Base-by-base conservation (phyloP, 2,113 vertebrate species). In the Zootoca vivipara region DNA sequence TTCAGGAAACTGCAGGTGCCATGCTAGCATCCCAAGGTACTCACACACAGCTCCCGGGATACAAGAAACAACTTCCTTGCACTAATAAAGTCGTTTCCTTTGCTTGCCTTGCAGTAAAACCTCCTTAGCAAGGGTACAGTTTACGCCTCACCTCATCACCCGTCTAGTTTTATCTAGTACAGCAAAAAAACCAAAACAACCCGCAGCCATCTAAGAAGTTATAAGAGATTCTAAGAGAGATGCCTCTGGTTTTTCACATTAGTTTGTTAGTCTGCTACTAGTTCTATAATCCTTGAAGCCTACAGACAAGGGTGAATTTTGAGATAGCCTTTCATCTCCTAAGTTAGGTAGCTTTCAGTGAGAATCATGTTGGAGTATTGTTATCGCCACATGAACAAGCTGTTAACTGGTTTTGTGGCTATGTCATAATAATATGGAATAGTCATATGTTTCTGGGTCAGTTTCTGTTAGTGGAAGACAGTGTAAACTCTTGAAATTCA, bases 11-110 rank as follows among this genome's bases (percentile, higher is more conserved):
- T 0, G 99, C 99, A 0, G 98, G 98, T 8, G 98, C 99, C 93
- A 99, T 99, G 99, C 89, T 99, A 93, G 99, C 99, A 52, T 99
- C 99, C 0, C 99, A 99, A 98, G 99, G 99, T 99, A 98, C 30
- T 15, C 35, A 73, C 79, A 79, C 65, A 80, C n/a, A 67, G 20
- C 74, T 93, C 85, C 33, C 74, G 86, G 74, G 13, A 84, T 85
- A 65, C 69, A 89, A 58, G 35, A 52, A 28, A 5, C 87, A 79
- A 33, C 20, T 92, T 93, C 30, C 85, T 74, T 30, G 58, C 0
- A 62, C 83, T 87, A 40, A 79, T 77, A 88, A 88, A 77, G 65
- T 9, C 1, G 5, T 58, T 74, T 87, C 56, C 73, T 78, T 73
- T 69, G n/a, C 56, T 52, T 88, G 72, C 67, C 88, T 56, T 87